Conservation (phyloP, 2,888 invertebrate species). For the Corythucha ciliata region DNA sequence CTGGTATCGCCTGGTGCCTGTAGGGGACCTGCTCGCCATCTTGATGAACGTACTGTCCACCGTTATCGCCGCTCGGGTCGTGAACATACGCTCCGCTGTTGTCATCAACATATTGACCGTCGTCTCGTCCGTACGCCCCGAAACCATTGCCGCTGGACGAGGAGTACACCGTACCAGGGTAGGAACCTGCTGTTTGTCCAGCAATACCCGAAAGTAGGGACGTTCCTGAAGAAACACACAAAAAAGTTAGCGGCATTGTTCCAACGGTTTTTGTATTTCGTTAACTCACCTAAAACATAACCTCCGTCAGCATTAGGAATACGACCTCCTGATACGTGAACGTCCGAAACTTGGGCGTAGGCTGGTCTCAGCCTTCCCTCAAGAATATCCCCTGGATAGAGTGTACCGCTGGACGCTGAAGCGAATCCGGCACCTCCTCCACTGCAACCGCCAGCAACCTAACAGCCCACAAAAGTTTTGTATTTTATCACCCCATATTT, state of each 20-base stretch:
- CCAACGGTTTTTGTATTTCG: background rate
- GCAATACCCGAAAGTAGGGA: constrained; percentile 25
- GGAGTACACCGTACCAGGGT: background rate
- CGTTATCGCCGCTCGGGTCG: constrained; percentile 29
- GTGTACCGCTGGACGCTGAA: constrained; percentile 28
- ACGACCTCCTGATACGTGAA: constrained; percentile 39
- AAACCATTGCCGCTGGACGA: constrained; percentile 21
- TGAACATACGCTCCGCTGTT: constrained; percentile 32
- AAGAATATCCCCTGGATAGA: constrained; percentile 36
- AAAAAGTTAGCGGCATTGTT: background rate
- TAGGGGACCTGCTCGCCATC: constrained; percentile 24
- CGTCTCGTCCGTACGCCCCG: constrained; percentile 40
- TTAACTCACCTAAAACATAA: constrained; percentile 33
- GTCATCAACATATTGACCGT: constrained; percentile 23
- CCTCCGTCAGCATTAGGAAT: constrained; percentile 36
- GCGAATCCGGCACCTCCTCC: constrained; percentile 22
- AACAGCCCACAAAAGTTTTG: background rate
- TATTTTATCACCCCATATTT: background rate
- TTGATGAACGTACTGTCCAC: constrained; percentile 30
- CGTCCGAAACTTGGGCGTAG: constrained; percentile 39
- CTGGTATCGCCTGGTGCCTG: constrained; percentile 21
- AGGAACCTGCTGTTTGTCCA: constrained; percentile 5
- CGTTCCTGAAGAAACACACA: constrained; percentile 22
- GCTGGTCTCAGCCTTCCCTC: constrained; percentile 39
- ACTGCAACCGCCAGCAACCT: constrained; percentile 27